These are phyloP conservation scores for Geotria australis DNA, from an alignment of 2,797 vertebrate species.

Conservation along the genomic window DNA sequence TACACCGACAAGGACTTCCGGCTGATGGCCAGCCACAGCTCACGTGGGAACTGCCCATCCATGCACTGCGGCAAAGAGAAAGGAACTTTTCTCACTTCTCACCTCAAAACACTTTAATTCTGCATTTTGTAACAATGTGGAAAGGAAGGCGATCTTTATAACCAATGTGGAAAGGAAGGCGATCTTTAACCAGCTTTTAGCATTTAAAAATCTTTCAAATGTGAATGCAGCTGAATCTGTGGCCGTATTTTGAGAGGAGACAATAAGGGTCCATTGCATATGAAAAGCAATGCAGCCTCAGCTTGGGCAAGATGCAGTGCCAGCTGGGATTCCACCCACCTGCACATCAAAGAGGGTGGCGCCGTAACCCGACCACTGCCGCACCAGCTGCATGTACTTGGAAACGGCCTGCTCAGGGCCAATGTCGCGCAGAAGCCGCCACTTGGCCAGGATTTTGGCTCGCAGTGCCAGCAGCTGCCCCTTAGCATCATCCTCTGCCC, in stretches of 20 bases:
- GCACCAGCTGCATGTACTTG: constrained; percentile 42
- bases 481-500: constrained; percentile 5
- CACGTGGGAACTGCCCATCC: constrained; percentile 30
- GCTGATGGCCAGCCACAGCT: constrained; percentile 44
- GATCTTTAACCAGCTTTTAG: too few relatives aligned
- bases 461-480: constrained; percentile 29
- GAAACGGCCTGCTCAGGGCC: constrained; percentile 48
- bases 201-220: too few relatives aligned
- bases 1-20: constrained; percentile 49
- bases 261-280: too few relatives aligned
- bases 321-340: constrained; percentile 15
- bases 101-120: not conserved
- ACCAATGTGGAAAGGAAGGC: too few relatives aligned
- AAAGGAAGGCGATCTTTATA: too few relatives aligned
- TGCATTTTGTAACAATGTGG: not conserved
- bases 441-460: constrained; percentile 37
- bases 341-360: constrained; percentile 60
- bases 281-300: not conserved
- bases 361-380: constrained; percentile 63
- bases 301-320: not conserved
- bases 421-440: constrained; percentile 49
- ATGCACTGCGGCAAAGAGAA: constrained; percentile 20
- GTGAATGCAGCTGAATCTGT: too few relatives aligned
- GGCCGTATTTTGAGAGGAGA: too few relatives aligned
- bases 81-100: not conserved